These are phyloP conservation scores for Noctilio leporinus DNA, from an alignment of 2,113 vertebrate genomes.

Conservation along the genomic window DNA sequence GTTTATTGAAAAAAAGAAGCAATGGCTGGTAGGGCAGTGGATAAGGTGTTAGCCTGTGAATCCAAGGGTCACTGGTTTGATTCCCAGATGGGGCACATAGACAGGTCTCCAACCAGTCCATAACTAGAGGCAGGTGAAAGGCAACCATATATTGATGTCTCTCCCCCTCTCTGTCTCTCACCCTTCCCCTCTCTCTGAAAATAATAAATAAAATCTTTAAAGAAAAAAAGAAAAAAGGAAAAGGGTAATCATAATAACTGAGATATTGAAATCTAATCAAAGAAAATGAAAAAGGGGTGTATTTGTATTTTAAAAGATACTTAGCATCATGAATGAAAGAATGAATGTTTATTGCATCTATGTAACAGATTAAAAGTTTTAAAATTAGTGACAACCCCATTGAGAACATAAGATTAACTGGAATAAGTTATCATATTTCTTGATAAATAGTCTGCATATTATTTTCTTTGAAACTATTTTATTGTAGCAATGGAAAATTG, in stretches of 20 bases:
- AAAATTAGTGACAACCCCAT: background rate
- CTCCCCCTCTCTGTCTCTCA: too few species aligned
- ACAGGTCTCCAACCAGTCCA: too few species aligned
- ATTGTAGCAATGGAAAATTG: too few species aligned
- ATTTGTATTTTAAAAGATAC: background rate
- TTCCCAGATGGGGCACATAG: too few species aligned
- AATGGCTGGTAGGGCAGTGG: too few species aligned
- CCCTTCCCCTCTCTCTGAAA: too few species aligned
- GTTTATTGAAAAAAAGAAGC: background rate
- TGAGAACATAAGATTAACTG: background rate
- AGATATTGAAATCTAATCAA: background rate
- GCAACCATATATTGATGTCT: too few species aligned
- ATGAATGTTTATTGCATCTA: background rate
- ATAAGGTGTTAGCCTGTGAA: too few species aligned
- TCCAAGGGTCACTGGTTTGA: too few species aligned
- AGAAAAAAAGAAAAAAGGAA: too few species aligned
- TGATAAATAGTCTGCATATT: background rate
- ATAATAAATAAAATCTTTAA: too few species aligned
- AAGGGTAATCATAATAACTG: background rate
- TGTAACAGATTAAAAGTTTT: background rate
- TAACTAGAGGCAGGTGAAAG: too few species aligned
- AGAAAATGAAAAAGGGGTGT: background rate
- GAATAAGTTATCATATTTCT: background rate
- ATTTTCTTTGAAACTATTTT: background rate
- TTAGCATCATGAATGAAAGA: background rate